These are phyloP conservation scores for Amaurobius ferox DNA, from an alignment of 2,888 invertebrate genomes.

Conservation along the genomic window DNA sequence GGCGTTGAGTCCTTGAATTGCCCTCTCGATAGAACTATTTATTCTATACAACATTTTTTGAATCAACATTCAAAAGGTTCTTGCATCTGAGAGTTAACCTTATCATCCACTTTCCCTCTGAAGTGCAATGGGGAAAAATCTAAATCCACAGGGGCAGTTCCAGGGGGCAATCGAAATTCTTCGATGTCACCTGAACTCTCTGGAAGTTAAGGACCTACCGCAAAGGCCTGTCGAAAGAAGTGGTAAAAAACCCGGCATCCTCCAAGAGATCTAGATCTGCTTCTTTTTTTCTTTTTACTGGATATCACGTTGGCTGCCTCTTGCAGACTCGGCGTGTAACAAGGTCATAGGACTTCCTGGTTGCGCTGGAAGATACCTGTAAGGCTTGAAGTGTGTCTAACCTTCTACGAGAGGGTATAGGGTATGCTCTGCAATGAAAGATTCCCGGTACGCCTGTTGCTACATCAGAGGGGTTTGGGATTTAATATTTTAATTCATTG, in stretches of 20 bases:
- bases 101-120: not conserved
- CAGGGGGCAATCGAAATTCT: not conserved
- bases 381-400: not conserved
- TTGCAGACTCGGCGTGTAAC: constrained; percentile 3
- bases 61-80: too few species aligned
- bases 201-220: not conserved
- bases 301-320: not conserved
- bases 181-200: not conserved
- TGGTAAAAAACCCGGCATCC: not conserved
- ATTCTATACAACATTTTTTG: too few species aligned
- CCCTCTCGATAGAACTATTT: too few species aligned
- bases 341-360: constrained; percentile 12
- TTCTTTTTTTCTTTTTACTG: not conserved
- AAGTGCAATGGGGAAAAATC: not conserved
- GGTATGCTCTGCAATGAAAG: not conserved
- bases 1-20: too few species aligned
- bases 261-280: constrained; percentile 4
- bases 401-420: constrained; percentile 2
- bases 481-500: too few species aligned
- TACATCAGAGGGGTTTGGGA: too few species aligned
- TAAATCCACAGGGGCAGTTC: not conserved
- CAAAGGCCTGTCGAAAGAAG: not conserved
- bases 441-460: too few species aligned
- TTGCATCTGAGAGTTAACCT: not conserved
- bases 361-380: not conserved